A percentile compares a stretch with the other conserved stretches of the same genome.
Evolutionary conservation across 2,888 invertebrate genomes (phyloP).

Genomic region (Stenchaetothrips biformis): DNA sequence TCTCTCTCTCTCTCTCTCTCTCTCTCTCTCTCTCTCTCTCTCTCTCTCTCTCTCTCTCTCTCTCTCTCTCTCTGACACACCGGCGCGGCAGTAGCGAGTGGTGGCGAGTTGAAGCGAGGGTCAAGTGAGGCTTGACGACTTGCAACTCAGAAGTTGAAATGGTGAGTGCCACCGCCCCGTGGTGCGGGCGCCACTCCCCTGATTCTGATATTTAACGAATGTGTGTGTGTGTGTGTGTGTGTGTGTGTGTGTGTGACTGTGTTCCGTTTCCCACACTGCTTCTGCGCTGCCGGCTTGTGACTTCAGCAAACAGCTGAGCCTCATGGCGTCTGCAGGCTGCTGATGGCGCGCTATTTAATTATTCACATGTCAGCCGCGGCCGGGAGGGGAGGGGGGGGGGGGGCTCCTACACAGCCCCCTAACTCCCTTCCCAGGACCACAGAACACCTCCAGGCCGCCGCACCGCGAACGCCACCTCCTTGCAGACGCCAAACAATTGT

Average conservation of each 20-base stretch:
- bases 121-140: not conserved
- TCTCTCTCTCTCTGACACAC: not conserved
- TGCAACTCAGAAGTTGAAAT: not conserved
- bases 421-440: not conserved
- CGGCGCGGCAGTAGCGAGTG: too few relatives aligned
- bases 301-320: constrained; percentile 13
- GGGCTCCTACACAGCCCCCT: too few relatives aligned
- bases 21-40: not conserved
- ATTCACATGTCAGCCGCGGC: constrained; percentile 6
- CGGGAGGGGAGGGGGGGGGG: too few relatives aligned
- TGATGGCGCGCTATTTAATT: constrained; percentile 18
- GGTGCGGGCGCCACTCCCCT: not conserved
- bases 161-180: not conserved
- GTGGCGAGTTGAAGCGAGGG: too few relatives aligned
- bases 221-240: not conserved
- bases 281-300: not conserved
- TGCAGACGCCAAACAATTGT: not conserved
- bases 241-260: not conserved
- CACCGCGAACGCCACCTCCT: not conserved
- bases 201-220: not conserved
- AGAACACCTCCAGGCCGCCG: not conserved
- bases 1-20: not conserved
- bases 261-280: not conserved
- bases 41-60: constrained; percentile 6
- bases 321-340: not conserved